Evolutionary conservation across 2,888 invertebrate genomes (phyloP).

Genomic region (Parnassius smintheus): DNA sequence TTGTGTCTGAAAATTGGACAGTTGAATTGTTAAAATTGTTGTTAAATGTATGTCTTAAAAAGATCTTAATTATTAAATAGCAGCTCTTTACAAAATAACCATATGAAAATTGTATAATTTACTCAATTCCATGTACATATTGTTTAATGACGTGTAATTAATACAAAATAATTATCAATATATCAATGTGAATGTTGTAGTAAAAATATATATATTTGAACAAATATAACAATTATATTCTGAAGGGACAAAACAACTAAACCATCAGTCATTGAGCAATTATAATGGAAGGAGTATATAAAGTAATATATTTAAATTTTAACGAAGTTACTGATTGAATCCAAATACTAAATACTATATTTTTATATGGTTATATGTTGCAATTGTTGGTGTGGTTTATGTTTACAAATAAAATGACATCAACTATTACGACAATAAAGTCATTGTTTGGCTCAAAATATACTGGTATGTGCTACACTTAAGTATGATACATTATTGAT

Average conservation of each 20-base stretch:
- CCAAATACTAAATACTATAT: not conserved
- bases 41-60: too few species aligned
- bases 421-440: slow-evolving; percentile 4
- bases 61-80: slow-evolving; percentile 19
- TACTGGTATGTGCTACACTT: slow-evolving; percentile 12
- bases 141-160: not conserved
- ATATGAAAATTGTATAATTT: slow-evolving; percentile 18
- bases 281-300: not conserved
- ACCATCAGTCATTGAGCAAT: not conserved
- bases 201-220: too few species aligned
- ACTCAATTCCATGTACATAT: not conserved
- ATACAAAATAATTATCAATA: not conserved
- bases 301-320: too few species aligned
- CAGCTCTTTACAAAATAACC: slow-evolving; percentile 17
- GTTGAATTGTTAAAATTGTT: too few species aligned
- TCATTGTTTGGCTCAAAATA: slow-evolving; percentile 17
- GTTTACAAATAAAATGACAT: slow-evolving; percentile 1
- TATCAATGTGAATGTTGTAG: too few species aligned
- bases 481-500: slow-evolving; percentile 12
- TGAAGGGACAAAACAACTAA: too few species aligned
- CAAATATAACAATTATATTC: too few species aligned
- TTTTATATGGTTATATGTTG: slow-evolving; percentile 21
- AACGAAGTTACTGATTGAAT: too few species aligned
- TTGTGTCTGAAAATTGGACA: too few species aligned
- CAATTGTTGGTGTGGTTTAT: slow-evolving; percentile 14